phyloP scores from a whole-genome alignment of 2,113 vertebrate species.

The Rhinopithecus roxellana region DNA sequence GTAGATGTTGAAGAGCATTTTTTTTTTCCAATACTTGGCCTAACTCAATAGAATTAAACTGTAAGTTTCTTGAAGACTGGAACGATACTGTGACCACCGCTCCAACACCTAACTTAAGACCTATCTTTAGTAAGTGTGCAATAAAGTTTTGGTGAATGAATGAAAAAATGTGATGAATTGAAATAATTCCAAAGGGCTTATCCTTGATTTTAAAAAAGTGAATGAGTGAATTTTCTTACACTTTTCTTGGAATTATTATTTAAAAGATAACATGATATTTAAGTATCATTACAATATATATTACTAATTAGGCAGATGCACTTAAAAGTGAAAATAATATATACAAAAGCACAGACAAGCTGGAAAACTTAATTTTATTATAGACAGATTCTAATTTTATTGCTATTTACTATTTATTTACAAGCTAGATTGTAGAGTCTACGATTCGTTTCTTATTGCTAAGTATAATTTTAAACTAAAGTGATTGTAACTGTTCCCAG shows the following conservation, averaged over 20 bases:
- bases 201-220: neutral
- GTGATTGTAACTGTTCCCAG: neutral
- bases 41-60: constrained; percentile 3
- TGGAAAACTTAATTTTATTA: neutral
- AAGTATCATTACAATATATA: neutral
- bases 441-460: neutral
- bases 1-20: neutral
- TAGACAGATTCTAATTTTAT: neutral
- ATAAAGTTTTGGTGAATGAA: neutral
- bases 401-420: constrained; percentile 23
- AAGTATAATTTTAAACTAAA: constrained; percentile 37
- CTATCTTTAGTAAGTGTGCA: neutral
- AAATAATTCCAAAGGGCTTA: neutral
- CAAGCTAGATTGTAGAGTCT: neutral
- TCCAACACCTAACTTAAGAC: neutral
- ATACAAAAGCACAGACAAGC: neutral
- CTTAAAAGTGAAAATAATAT: neutral
- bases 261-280: neutral
- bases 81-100: neutral
- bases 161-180: neutral
- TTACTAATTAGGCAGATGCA: neutral
- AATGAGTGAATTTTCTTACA: neutral
- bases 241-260: neutral
- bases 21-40: neutral
- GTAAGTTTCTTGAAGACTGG: neutral